Evolutionary conservation across 2,888 invertebrate genomes (phyloP).

Genomic region (Anthophora plumipes): DNA sequence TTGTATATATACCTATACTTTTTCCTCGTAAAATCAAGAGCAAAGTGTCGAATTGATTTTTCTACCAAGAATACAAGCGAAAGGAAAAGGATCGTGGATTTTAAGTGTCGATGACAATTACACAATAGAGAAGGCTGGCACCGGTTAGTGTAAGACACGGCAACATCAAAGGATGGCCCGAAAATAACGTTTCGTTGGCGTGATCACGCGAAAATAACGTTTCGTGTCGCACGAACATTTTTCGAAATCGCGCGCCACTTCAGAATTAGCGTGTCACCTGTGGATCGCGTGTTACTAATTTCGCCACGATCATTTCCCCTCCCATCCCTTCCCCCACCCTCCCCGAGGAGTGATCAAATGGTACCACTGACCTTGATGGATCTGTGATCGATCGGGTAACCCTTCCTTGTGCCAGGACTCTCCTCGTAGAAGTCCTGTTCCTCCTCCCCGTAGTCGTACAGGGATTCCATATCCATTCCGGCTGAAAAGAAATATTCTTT

Average conservation of each 20-base stretch:
- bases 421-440: slow-evolving; percentile 90
- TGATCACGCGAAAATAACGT: slow-evolving; percentile 38
- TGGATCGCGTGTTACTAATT: slow-evolving; percentile 36
- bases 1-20: no score
- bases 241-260: slow-evolving; percentile 48
- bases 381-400: slow-evolving; percentile 82
- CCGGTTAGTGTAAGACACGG: neutral
- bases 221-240: slow-evolving; percentile 21
- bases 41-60: neutral
- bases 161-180: slow-evolving; percentile 11
- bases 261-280: slow-evolving; percentile 57
- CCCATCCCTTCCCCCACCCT: neutral
- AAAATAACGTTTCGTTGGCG: slow-evolving; percentile 31
- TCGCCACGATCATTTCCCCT: slow-evolving; percentile 37
- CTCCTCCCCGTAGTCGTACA: slow-evolving; percentile 89
- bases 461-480: slow-evolving; percentile 84
- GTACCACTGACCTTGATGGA: slow-evolving; percentile 79
- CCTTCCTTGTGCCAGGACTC: slow-evolving; percentile 84
- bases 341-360: neutral
- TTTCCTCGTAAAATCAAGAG: no score
- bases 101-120: neutral
- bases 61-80: neutral
- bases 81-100: slow-evolving; percentile 13
- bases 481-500: slow-evolving; percentile 69
- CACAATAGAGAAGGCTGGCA: slow-evolving; percentile 34